Conservation (phyloP, 2,888 invertebrate genomes). For the Drosophila phalerata region DNA sequence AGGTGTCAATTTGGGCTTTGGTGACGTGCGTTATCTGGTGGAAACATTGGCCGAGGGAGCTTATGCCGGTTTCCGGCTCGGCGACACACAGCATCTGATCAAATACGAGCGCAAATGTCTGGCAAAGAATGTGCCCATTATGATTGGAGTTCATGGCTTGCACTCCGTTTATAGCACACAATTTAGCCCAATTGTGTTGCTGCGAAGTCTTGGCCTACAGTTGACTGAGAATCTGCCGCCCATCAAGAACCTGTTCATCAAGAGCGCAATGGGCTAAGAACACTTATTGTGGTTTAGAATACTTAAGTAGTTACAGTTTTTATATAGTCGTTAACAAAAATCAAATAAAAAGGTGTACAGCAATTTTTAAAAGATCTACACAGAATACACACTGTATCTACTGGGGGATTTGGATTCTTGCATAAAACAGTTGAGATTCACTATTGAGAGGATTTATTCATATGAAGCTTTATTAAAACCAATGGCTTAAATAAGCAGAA, state of each 20-base stretch:
- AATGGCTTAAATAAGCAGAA: not conserved
- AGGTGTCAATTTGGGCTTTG: conserved; percentile 98
- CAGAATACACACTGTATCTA: too few species aligned
- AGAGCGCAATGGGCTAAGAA: conserved; percentile 82
- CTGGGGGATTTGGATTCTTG: not conserved
- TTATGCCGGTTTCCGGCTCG: conserved; percentile 91
- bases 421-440: too few species aligned
- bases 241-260: conserved; percentile 87
- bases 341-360: conserved; percentile 19
- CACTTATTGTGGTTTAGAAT: not conserved
- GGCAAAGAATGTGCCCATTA: conserved; percentile 94
- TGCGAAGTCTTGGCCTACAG: conserved; percentile 93
- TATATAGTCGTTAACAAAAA: conserved; percentile 25
- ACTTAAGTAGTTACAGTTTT: conserved; percentile 58
- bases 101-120: conserved; percentile 95
- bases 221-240: conserved; percentile 91
- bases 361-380: conserved; percentile 1
- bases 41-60: conserved; percentile 89
- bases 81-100: conserved; percentile 89
- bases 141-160: conserved; percentile 94
- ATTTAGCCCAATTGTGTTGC: conserved; percentile 90
- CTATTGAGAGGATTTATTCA: too few species aligned
- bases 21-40: conserved; percentile 93
- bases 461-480: not conserved
- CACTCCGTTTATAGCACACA: conserved; percentile 93